Evolutionary conservation across 2,113 vertebrate genomes (phyloP).

Genomic region (Platichthys flesus): DNA sequence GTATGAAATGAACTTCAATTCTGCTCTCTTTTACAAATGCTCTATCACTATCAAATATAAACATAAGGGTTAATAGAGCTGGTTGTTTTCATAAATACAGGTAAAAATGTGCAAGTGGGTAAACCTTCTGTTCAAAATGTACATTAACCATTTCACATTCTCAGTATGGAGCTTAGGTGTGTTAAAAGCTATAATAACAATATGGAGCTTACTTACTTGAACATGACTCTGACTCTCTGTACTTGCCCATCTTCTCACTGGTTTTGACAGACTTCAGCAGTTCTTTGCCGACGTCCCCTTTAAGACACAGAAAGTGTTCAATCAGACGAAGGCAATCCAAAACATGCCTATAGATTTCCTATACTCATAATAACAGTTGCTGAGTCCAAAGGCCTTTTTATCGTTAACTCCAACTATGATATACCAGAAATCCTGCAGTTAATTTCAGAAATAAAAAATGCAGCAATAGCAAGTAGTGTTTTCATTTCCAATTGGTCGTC

Average conservation of each 20-base stretch:
- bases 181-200: neutral
- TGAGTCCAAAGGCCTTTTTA: neutral
- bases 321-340: neutral
- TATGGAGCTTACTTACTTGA: conserved; percentile 66
- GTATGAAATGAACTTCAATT: neutral
- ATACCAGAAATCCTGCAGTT: neutral
- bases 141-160: neutral
- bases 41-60: too few species aligned
- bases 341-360: neutral
- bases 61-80: too few species aligned
- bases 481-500: neutral
- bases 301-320: conserved; percentile 24
- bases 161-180: neutral
- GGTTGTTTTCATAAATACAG: too few species aligned
- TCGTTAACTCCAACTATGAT: neutral
- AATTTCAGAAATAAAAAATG: neutral
- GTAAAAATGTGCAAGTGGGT: too few species aligned
- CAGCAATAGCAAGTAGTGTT: neutral
- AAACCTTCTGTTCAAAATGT: neutral
- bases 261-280: conserved; percentile 71
- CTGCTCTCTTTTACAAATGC: neutral
- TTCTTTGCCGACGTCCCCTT: conserved; percentile 66
- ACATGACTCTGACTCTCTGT: conserved; percentile 66
- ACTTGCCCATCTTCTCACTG: conserved; percentile 75
- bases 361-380: neutral